A percentile compares a stretch with the other conserved stretches of the same genome.
Evolutionary conservation across 1,140 invertebrate species (phyloP).

Genomic region (Drosophila quadrilineata): DNA sequence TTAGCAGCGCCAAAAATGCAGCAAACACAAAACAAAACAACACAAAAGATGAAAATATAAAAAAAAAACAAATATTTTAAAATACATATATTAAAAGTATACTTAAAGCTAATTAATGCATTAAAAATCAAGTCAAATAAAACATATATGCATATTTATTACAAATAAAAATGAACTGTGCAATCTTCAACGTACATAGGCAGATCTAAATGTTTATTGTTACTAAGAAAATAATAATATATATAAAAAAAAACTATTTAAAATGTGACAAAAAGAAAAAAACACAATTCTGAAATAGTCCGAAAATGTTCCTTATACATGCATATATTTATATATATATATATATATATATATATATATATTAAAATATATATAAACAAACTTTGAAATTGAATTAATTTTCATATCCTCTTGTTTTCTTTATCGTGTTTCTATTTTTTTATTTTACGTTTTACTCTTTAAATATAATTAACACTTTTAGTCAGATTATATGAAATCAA

Average conservation of each 20-base stretch:
- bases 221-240: slow-evolving; percentile 6
- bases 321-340: slow-evolving; percentile 16
- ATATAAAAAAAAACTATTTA: slow-evolving; percentile 50
- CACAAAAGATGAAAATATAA: slow-evolving; percentile 1
- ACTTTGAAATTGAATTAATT: too few relatives aligned
- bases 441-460: too few relatives aligned
- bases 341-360: slow-evolving; percentile 8
- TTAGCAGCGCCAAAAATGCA: slow-evolving; percentile 67
- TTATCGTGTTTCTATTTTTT: neutral
- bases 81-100: slow-evolving; percentile 28
- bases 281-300: slow-evolving; percentile 74
- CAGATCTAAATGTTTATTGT: slow-evolving; percentile 5
- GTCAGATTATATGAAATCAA: too few relatives aligned
- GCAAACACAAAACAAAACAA: slow-evolving; percentile 40
- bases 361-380: slow-evolving; percentile 18
- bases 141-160: neutral
- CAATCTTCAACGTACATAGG: slow-evolving; percentile 26
- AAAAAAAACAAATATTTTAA: slow-evolving; percentile 16
- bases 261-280: too few relatives aligned
- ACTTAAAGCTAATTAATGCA: slow-evolving; percentile 16
- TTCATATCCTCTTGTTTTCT: too few relatives aligned
- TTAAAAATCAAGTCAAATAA: slow-evolving; percentile 10
- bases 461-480: too few relatives aligned
- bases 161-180: slow-evolving; percentile 31
- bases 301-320: slow-evolving; percentile 73